phyloP scores from a whole-genome alignment of 1,140 invertebrate genomes.

The Platyura marginata region DNA sequence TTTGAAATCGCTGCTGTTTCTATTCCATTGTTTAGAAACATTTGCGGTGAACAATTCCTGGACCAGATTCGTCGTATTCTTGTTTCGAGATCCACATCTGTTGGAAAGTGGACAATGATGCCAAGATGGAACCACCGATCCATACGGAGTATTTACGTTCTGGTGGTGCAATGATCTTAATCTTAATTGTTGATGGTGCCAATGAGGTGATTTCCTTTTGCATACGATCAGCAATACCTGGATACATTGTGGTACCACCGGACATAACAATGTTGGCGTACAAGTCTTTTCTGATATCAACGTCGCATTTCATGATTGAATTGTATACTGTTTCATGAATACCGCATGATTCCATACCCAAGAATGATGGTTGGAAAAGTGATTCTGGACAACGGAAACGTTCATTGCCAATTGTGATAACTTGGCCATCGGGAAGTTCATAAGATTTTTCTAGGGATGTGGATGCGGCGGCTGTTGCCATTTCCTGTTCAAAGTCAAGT shows the following conservation, averaged over 20 bases:
- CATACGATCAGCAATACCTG: too few species aligned
- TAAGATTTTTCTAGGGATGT: constrained; percentile 87
- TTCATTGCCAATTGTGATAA: constrained; percentile 94
- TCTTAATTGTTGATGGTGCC: constrained; percentile 80
- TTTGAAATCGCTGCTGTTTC: too few species aligned
- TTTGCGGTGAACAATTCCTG: constrained; percentile 50
- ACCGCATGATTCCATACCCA: too few species aligned
- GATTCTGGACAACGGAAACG: constrained; percentile 95
- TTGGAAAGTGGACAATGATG: constrained; percentile 64
- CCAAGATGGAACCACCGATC: too few species aligned
- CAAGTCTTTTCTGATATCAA: constrained; percentile 86
- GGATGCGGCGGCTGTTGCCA: constrained; percentile 82
- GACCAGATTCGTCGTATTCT: too few species aligned
- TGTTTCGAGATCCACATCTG: constrained; percentile 78
- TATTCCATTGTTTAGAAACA: constrained; percentile 38
- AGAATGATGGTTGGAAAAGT: too few species aligned
- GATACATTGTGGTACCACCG: too few species aligned
- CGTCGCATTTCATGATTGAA: too few species aligned
- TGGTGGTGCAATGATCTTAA: constrained; percentile 92
- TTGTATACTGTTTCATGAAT: too few species aligned
- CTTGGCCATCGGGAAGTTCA: too few species aligned
- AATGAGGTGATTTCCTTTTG: constrained; percentile 74
- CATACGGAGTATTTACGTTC: too few species aligned
- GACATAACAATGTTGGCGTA: too few species aligned
- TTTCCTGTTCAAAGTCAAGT: constrained; percentile 84